Base-by-base conservation (phyloP, 2,888 invertebrate species). In the Rhingia campestris region DNA sequence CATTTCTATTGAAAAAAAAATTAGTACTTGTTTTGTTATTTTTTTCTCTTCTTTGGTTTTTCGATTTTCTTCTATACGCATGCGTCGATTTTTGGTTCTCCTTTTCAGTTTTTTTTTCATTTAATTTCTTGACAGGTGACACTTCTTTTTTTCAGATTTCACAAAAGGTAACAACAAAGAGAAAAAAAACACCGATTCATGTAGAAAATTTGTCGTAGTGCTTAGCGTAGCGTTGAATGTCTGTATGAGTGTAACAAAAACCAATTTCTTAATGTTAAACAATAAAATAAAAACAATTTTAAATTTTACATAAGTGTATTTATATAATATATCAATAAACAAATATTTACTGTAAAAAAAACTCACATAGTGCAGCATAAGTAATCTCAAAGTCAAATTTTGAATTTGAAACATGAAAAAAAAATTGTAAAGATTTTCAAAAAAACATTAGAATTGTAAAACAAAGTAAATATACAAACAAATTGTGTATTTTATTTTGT, bases 271-370 rank as follows among this genome's bases (percentile, higher is more conserved):
- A 82, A 86, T 75, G 70, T 81, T 77, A 64, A 81, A 79, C 6
- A 41, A 4, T 61, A 61, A 69, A 43, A 22, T 22, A 2, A 69
- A 76, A 76, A 63, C 14, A 66, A 61, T 12, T 59, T 39, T 58
- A 54, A 47, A 66, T 61, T 32, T 37, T 61, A 47, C 64, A 86
- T 87, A 86, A 80, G 81, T 87, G 86, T 87, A 81, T 81, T 74
- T 73, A 76, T 73, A 86, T 70, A 86, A 81, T 77, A 86, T 70
- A 86, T 75, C 80, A 84, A 88, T 81, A 86, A 85, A 86, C 7
- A 88, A 86, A 79, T 87, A 89, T 89, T 89, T 89, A 88, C 89
- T 89, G 89, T 89, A 89, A 89, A 88, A 89, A 89, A 72, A 76
- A 51, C 45, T 67, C 72, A 58, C 59, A 69, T 72, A 76, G 75